Evolutionary conservation across 2,797 vertebrate genomes (phyloP).

Genomic region (Valencia hispanica): DNA sequence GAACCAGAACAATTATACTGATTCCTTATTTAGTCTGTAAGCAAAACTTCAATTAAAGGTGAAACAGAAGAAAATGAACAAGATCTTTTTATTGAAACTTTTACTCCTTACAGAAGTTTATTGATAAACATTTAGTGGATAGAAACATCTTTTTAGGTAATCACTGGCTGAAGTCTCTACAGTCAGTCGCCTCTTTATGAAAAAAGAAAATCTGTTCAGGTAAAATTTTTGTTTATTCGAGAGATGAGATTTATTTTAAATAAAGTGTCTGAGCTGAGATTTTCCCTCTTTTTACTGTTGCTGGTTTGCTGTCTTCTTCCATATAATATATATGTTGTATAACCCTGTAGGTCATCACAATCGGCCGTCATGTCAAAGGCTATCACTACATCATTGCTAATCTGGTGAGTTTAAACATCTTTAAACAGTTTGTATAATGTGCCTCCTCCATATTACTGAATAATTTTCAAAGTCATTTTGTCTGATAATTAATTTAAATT

Average conservation of each 20-base stretch:
- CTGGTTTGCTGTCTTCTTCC: neutral
- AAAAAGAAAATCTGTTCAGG: conserved; percentile 38
- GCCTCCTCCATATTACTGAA: neutral
- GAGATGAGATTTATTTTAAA: neutral
- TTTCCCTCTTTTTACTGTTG: neutral
- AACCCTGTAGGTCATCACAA: conserved; percentile 92
- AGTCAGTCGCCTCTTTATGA: conserved; percentile 43
- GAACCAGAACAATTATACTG: conserved; percentile 54
- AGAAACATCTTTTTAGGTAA: conserved; percentile 57
- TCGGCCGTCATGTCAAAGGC: conserved; percentile 97
- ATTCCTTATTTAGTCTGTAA: conserved; percentile 58
- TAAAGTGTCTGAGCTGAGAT: neutral
- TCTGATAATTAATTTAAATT: too few species aligned
- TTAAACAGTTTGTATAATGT: neutral
- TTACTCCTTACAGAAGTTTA: conserved; percentile 43
- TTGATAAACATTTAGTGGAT: conserved; percentile 71
- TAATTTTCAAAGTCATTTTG: neutral
- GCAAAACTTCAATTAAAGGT: conserved; percentile 67
- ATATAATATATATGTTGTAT: conserved; percentile 16
- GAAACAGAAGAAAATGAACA: conserved; percentile 48
- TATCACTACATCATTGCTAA: conserved; percentile 99
- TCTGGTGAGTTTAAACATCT: conserved; percentile 84
- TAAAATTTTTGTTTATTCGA: neutral
- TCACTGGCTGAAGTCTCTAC: conserved; percentile 54
- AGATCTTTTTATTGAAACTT: conserved; percentile 61